Percentiles rank a stretch among this genome's conserved stretches.
These are phyloP conservation scores for Pardalotus punctatus DNA, from an alignment of 2,113 vertebrate genomes.

Conservation along the genomic window DNA sequence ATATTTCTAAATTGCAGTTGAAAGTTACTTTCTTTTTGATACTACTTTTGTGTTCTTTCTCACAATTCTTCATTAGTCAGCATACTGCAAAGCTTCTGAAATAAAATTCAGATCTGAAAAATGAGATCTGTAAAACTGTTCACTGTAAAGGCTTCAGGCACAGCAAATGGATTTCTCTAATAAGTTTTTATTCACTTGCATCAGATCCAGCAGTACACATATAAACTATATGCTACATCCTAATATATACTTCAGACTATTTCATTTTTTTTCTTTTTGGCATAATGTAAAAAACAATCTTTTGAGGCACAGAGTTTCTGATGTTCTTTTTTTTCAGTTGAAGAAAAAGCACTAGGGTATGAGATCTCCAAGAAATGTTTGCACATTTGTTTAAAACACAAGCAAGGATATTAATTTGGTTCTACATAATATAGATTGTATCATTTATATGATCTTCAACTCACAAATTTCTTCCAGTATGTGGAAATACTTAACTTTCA, in stretches of 20 bases:
- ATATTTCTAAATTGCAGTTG: background rate
- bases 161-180: conserved; percentile 52
- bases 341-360: background rate
- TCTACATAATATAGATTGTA: background rate
- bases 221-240: conserved; percentile 22
- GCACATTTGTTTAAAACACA: conserved; percentile 1
- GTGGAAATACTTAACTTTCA: background rate
- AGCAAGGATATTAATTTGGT: background rate
- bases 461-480: background rate
- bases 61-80: conserved; percentile 42
- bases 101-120: conserved; percentile 67
- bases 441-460: background rate
- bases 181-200: conserved; percentile 59
- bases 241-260: background rate
- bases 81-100: conserved; percentile 42
- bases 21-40: background rate
- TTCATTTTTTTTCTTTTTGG: background rate
- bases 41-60: background rate
- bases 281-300: conserved; percentile 33
- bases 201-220: conserved; percentile 47
- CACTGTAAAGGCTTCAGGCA: conserved; percentile 54
- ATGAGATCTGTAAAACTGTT: conserved; percentile 63
- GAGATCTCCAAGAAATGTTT: background rate
- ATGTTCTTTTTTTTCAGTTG: background rate
- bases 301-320: background rate